Evolutionary conservation across 2,888 invertebrate species (phyloP), one percentile per base, ranked within the genome.

Genomic region (Chloroclystis v-ata): DNA sequence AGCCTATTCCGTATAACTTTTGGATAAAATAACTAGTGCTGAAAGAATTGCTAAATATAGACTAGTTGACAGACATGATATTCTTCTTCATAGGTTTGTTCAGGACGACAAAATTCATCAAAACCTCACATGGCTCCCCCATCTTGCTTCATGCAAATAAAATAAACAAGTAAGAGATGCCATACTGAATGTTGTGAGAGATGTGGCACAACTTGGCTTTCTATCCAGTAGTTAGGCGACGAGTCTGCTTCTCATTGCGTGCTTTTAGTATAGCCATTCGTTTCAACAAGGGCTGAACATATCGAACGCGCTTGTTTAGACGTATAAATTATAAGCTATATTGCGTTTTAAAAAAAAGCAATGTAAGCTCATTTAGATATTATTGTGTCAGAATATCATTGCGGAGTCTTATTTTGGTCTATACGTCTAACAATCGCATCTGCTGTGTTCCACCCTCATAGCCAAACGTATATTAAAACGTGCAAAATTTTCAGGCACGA

Each of bases 101-200:
- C 80, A 84, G 79, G 85, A 79, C 83, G 44, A 80, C 85, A 76
- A 85, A 84, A 78, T 80, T 82, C 76, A 78, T 65, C 67, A 82
- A 82, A 80, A 81, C 82, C 52, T 75, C 82, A 64, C 79, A 83
- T 64, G 82, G 82, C 69, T 77, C 85, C 69, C 82, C 85, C 67
- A 83, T 84, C 73, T 83, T 86, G 79, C 83, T 86, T 72, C 86
- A 83, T 75, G 78, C 81, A 75, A 83, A 82, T 76, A 84, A 82
- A 80, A 79, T 83, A 71, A 75, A 75, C 80, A 84, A 83, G 77
- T 84, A 84, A 80, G 77, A 78, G 65, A 67, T 56, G 68, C 72
- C 67, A 67, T 70, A 62, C 59, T 75, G 55, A 57, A 59, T 79
- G 69, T 46, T 56, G 58, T 42, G 58, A 54, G 63, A 61, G 47